Percentiles rank a stretch among this genome's conserved stretches.
Evolutionary conservation across 2,113 vertebrate species (phyloP).

Genomic region (Mustela nigripes): DNA sequence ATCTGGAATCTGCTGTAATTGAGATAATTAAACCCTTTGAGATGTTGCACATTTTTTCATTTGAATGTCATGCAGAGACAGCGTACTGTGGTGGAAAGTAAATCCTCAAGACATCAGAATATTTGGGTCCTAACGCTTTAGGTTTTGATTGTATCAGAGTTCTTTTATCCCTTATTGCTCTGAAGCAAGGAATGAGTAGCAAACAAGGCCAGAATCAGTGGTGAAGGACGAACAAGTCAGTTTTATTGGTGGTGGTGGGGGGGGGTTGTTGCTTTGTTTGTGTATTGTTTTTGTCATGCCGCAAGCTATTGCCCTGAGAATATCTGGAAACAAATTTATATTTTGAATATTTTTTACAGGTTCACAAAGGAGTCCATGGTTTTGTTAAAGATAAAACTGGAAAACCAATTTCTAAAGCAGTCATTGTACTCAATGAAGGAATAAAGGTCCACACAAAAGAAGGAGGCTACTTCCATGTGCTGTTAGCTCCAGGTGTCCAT

Average conservation of each 20-base stretch:
- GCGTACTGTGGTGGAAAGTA: not conserved
- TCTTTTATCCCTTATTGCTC: not conserved
- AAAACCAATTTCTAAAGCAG: conserved; percentile 93
- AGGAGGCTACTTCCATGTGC: conserved; percentile 95
- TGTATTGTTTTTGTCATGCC: not conserved
- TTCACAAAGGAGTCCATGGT: conserved; percentile 96
- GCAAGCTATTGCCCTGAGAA: not conserved
- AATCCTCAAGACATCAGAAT: not conserved
- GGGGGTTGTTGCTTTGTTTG: too few relatives aligned
- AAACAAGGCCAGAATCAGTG: not conserved
- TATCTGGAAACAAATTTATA: conserved; percentile 34
- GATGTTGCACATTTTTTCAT: not conserved
- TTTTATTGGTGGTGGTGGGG: not conserved
- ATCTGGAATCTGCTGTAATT: conserved; percentile 13
- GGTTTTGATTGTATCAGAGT: not conserved
- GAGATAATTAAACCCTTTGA: not conserved
- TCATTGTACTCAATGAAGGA: conserved; percentile 93
- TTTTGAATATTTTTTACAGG: conserved; percentile 87
- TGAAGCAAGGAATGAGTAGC: conserved; percentile 39
- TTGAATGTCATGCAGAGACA: not conserved
- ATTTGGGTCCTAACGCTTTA: not conserved
- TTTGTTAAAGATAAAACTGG: conserved; percentile 95
- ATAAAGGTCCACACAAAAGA: conserved; percentile 91
- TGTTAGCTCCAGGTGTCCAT: conserved; percentile 95
- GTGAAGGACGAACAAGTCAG: not conserved